Evolutionary conservation across 2,888 invertebrate genomes (phyloP), one percentile per base, ranked within the genome.

Genomic region (Pristionchus japonicus): DNA sequence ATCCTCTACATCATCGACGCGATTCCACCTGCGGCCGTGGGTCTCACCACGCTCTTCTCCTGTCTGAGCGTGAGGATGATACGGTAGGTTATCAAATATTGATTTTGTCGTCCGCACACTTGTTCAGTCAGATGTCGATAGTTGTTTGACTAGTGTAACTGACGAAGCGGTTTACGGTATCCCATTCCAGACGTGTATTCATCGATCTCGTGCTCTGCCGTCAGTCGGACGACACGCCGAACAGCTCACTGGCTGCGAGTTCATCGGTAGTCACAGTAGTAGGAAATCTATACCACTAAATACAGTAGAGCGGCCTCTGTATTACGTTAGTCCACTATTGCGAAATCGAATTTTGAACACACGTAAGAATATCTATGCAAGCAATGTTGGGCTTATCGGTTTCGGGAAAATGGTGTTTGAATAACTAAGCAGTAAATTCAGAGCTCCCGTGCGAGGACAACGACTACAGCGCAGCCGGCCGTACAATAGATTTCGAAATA

Each of bases 21-120:
- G 13, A 77, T 77, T n/a, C 77, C 77, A 1, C 40, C 77, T 1
- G 40, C 77, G 1, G 77, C 77, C 0, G 77, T 77, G n/a, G 77
- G 77, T 43, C n/a, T 77, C 77, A 77, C 77, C 47, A 77, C 77
- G 23, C 40, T 31, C 31, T 82, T 82, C 40, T 82, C 47, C 17
- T 49, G 27, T 31, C 34, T 82, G 9, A 31, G 27, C 27, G 49
- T 82, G 17, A 40, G 17, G 40, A 40, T 34, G 15, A 47, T 49
- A 49, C 49, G 82, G 49, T 47, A 31, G 40, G 47, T 49, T 27
- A 61, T 27, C n/a, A 27, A 11, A 23, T 61, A 61, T 61, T 23
- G 27, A 61, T 61, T 61, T 27, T 27, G 11, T n/a, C n/a, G 1
- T 20, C 52, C 1, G 23, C 20, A 3, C 11, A 20, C 20, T 52